Evolutionary conservation across 2,113 vertebrate species (phyloP).

Genomic region (Microcebus tavaratra): DNA sequence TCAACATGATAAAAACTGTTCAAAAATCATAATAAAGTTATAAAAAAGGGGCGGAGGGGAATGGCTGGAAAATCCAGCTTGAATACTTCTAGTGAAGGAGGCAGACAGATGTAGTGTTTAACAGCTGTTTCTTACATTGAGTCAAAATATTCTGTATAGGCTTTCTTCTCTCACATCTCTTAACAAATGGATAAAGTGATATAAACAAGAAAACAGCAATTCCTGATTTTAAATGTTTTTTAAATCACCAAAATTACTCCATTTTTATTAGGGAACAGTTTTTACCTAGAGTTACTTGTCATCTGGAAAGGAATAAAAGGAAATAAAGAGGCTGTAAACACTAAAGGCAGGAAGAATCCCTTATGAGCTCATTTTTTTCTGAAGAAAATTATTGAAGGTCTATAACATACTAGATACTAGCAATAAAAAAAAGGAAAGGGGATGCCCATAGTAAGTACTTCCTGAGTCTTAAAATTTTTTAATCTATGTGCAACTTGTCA

Average conservation of each 20-base stretch:
- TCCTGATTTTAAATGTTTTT: not conserved
- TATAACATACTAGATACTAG: not conserved
- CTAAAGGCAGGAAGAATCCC: not conserved
- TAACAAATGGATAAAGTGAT: not conserved
- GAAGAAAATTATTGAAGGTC: not conserved
- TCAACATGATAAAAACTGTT: not conserved
- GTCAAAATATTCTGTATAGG: not conserved
- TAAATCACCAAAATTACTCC: not conserved
- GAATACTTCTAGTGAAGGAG: not conserved
- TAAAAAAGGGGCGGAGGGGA: not conserved
- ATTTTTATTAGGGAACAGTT: not conserved
- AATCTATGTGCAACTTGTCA: not conserved
- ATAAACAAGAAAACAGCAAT: not conserved
- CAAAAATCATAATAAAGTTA: not conserved
- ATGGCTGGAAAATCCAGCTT: not conserved
- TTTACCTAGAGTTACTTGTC: not conserved
- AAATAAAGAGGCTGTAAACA: not conserved
- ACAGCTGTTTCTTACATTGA: not conserved
- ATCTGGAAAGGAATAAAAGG: not conserved
- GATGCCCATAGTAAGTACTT: not conserved
- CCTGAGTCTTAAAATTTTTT: not conserved
- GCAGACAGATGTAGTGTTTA: not conserved
- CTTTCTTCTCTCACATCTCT: not conserved
- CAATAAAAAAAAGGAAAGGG: not conserved
- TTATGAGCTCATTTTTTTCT: not conserved